A percentile compares a stretch with the other conserved stretches of the same genome.
Conservation (phyloP, 2,888 invertebrate genomes). For the Teinopalpus imperialis region DNA sequence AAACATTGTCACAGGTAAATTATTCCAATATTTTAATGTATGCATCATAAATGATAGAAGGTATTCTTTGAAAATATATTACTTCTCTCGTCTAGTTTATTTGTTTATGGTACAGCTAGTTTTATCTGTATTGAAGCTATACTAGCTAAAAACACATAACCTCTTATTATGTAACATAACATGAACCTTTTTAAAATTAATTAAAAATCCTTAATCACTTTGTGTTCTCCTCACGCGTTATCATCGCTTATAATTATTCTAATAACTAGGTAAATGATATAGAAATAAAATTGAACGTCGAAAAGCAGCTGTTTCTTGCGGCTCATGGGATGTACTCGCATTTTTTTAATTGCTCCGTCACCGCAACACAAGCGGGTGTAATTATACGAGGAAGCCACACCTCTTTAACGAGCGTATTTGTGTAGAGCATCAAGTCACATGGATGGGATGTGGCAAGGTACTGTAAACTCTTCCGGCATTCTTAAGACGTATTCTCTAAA, state of each 20-base stretch:
- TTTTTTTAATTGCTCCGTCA: slow-evolving; percentile 40
- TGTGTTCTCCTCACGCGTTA: neutral
- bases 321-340: slow-evolving; percentile 30
- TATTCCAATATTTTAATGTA: no score
- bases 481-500: slow-evolving; percentile 8
- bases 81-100: no score
- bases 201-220: neutral
- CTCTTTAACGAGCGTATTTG: slow-evolving; percentile 30
- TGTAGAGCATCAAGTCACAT: slow-evolving; percentile 18
- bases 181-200: no score
- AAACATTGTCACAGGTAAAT: no score
- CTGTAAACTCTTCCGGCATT: slow-evolving; percentile 18
- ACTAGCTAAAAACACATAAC: no score
- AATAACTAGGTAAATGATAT: slow-evolving; percentile 40
- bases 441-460: slow-evolving; percentile 5
- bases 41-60: no score
- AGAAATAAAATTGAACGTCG: slow-evolving; percentile 39
- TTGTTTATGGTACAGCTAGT: no score
- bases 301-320: slow-evolving; percentile 25
- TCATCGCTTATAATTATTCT: slow-evolving; percentile 40
- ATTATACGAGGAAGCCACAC: slow-evolving; percentile 39
- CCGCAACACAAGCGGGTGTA: slow-evolving; percentile 36
- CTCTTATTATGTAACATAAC: no score
- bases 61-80: no score
- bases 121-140: no score